Conservation (phyloP, 2,113 vertebrate species). For the Nothoprocta pentlandii region DNA sequence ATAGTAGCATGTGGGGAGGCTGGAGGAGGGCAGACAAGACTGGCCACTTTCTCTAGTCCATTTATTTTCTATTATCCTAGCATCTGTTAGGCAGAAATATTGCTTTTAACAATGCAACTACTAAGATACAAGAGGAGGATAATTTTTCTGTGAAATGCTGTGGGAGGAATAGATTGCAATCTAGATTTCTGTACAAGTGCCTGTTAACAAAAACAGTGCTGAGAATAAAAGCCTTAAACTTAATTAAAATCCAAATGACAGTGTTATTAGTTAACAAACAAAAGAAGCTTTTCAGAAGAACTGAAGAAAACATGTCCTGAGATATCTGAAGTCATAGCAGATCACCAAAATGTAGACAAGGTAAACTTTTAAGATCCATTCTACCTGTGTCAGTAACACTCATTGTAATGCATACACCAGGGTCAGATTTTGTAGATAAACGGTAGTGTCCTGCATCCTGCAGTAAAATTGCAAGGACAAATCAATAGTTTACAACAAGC, state of each 20-base stretch:
- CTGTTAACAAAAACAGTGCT: background rate
- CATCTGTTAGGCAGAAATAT: background rate
- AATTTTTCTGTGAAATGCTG: background rate
- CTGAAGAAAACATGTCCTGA: background rate
- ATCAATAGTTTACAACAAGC: background rate
- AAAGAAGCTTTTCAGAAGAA: background rate
- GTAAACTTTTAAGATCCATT: background rate
- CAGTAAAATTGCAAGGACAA: background rate
- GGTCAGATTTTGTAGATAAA: background rate
- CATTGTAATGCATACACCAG: background rate
- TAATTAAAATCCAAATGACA: background rate
- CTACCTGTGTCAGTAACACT: background rate
- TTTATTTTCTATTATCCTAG: background rate
- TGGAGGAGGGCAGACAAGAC: background rate
- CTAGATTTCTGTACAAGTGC: background rate
- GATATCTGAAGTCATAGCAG: background rate
- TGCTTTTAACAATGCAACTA: background rate
- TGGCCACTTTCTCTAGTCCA: background rate
- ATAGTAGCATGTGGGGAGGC: background rate
- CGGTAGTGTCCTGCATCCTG: rapidly evolving
- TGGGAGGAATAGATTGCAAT: background rate
- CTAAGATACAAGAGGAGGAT: background rate
- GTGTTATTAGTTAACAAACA: background rate
- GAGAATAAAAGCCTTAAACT: background rate
- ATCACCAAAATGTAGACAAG: background rate